Base-by-base conservation (phyloP, 2,888 invertebrate species). In the Strigamia maritima region DNA sequence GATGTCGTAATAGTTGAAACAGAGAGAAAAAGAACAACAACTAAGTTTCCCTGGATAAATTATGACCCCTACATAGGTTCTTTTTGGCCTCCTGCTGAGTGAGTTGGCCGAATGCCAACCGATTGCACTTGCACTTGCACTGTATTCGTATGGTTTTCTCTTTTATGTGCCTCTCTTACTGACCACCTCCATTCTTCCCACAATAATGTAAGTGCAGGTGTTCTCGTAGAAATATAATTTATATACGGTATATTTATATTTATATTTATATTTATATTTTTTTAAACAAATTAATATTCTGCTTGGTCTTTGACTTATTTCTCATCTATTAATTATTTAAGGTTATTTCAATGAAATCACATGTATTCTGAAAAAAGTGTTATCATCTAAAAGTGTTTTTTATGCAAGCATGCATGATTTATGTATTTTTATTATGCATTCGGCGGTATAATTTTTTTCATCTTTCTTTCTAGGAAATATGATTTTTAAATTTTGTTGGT, bases 41-140 rank as follows among this genome's bases (percentile, higher is more conserved):
- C 60, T 60, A 60, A 6, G 22, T 60, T 60, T 60, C 60, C 24
- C 60, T 54, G 60, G 60, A 60, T 60, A 60, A 60, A 60, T 60
- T 60, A 60, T 60, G 60, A 60, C 60, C 60, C 60, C 60, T 60
- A 60, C 22, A n/a, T 22, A 19, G 60, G 22, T 24, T 60, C 60
- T 2, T 24, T 60, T 60, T 60, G 60, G 60, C 60, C 60, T 60
- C 60, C 60, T 60, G n/a, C 60, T 60, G 60, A 24, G 60, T 60
- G 60, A 60, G 10, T 24, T 60, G 60, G 60, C 60, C 22, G 8
- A 4, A 22, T 19, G 60, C 60, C 60, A 60, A 24, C 60, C 24
- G 60, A 60, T 60, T n/a, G 60, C 40, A 60, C 60, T 49, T n/a
- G 16, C 14, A 49, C 16, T 24, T 22, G 60, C 60, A 19, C 19